Percentiles rank a stretch among this genome's conserved stretches.
Conservation (phyloP, 2,797 vertebrate genomes). For the Momotus momota region DNA sequence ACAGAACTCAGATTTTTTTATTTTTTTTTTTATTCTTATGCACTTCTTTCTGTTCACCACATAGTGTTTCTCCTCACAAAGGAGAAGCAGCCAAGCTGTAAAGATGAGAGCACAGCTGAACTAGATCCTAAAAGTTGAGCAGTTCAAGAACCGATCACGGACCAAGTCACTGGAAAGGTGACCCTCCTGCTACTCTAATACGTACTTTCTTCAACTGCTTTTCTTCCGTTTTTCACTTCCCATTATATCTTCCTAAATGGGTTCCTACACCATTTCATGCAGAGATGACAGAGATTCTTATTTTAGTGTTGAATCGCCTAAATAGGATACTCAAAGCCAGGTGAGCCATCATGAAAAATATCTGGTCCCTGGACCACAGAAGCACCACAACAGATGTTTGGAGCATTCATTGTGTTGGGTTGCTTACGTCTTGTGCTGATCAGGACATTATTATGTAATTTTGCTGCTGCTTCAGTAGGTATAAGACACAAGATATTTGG, state of each 20-base stretch:
- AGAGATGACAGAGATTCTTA: neutral
- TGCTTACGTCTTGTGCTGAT: neutral
- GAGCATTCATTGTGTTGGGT: neutral
- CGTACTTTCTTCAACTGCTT: neutral
- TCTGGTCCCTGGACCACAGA: neutral
- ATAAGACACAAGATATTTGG: neutral
- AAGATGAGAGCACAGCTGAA: neutral
- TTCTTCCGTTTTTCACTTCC: neutral
- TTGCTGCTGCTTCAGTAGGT: neutral
- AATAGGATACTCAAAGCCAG: neutral
- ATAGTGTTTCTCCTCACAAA: neutral
- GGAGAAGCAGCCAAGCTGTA: neutral
- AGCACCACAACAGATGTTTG: neutral
- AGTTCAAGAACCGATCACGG: neutral
- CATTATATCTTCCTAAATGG: neutral
- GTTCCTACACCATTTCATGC: neutral
- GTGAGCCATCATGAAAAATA: neutral
- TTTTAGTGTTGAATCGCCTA: neutral
- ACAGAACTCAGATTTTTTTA: neutral
- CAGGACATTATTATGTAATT: neutral
- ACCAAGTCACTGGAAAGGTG: neutral
- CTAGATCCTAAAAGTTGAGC: neutral
- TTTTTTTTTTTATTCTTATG: neutral
- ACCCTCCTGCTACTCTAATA: neutral
- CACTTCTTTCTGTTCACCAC: neutral